Evolutionary conservation across 2,797 vertebrate genomes (phyloP).

Genomic region (Xiphorhynchus erythropygius): DNA sequence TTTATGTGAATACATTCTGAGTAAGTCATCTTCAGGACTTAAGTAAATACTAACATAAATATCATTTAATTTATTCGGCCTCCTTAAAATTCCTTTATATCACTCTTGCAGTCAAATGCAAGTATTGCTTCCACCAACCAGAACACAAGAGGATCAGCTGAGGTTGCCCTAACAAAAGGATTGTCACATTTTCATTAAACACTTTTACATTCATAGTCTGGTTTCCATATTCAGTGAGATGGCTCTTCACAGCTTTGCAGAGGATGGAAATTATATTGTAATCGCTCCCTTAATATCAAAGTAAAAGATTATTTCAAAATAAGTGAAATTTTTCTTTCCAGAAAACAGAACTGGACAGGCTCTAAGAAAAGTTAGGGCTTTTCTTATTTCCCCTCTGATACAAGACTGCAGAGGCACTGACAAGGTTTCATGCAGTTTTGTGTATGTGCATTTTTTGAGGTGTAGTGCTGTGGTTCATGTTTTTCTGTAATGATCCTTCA

Average conservation of each 20-base stretch:
- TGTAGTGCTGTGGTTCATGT: neutral
- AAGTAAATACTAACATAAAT: slow-evolving; percentile 62
- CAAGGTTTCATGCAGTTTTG: neutral
- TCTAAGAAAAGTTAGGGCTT: neutral
- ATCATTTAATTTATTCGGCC: slow-evolving; percentile 61
- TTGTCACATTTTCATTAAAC: neutral
- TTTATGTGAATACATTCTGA: slow-evolving; percentile 54
- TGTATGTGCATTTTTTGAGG: neutral
- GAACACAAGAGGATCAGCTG: neutral
- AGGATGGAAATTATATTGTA: neutral
- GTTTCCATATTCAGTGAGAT: neutral
- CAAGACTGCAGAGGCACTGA: neutral
- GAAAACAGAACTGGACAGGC: neutral
- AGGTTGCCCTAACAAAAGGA: neutral
- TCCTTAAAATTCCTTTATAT: slow-evolving; percentile 11
- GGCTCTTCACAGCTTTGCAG: neutral
- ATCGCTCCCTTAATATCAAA: neutral
- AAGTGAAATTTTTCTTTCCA: neutral
- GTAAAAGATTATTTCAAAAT: neutral
- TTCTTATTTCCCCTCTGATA: neutral
- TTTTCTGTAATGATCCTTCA: neutral
- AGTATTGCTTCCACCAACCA: neutral
- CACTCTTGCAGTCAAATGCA: neutral
- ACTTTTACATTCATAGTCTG: neutral
- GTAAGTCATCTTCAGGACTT: slow-evolving; percentile 53